Evolutionary conservation across 1,140 invertebrate species (phyloP).

Genomic region (Drosophila neocordata): DNA sequence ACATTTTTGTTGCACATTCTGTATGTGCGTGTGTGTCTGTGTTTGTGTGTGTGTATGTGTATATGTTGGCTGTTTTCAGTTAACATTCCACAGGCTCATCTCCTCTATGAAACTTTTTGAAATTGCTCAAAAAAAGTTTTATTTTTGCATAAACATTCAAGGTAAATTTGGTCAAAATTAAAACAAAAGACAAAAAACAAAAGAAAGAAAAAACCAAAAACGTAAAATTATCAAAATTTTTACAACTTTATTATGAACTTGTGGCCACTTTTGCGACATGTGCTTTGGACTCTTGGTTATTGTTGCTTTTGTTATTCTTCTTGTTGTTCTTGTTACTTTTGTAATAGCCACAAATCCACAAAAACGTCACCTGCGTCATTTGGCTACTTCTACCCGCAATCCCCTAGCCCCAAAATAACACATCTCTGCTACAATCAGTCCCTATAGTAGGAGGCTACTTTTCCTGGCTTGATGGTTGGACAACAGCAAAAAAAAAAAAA

Average conservation of each 20-base stretch:
- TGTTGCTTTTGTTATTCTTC: constrained; percentile 45
- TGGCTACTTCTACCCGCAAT: background rate
- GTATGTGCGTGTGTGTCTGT: background rate
- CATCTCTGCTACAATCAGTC: constrained; percentile 19
- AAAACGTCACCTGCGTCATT: constrained; percentile 75
- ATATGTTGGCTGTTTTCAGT: background rate
- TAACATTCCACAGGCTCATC: background rate
- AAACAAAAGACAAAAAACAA: constrained; percentile 11
- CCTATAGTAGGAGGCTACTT: constrained; percentile 53
- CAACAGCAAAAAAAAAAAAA: background rate
- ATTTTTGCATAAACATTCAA: constrained; percentile 17
- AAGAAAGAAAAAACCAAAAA: constrained; percentile 50
- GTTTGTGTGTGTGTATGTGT: background rate
- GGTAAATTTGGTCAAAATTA: constrained; percentile 41
- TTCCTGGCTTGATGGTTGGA: constrained; percentile 34
- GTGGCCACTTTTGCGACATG: constrained; percentile 46
- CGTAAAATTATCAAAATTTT: constrained; percentile 72
- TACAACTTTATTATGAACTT: constrained; percentile 73
- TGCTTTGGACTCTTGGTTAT: constrained; percentile 30
- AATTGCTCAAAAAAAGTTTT: constrained; percentile 29
- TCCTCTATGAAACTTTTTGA: constrained; percentile 3
- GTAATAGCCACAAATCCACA: constrained; percentile 66
- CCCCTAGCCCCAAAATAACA: background rate
- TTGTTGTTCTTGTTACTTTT: constrained; percentile 55
- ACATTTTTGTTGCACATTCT: background rate